These are phyloP conservation scores for Emydoidea blandingii DNA, from an alignment of 2,797 vertebrate genomes.

Conservation along the genomic window DNA sequence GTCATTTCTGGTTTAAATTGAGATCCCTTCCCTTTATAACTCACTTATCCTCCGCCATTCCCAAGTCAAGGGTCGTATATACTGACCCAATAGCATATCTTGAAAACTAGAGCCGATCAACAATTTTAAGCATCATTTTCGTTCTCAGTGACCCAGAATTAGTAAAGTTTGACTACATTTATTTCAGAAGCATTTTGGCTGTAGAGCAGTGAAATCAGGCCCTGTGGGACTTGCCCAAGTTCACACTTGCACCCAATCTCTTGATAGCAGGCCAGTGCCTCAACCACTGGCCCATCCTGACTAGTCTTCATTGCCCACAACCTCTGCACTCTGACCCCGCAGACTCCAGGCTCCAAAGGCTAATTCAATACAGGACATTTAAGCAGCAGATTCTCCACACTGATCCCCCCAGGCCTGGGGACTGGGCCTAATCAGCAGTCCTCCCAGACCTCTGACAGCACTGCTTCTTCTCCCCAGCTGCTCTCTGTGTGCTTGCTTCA, in stretches of 20 bases:
- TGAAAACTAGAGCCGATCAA: too few relatives aligned
- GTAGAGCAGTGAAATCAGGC: too few relatives aligned
- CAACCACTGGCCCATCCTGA: not conserved
- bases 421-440: not conserved
- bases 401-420: not conserved
- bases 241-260: not conserved
- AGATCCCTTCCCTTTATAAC: too few relatives aligned
- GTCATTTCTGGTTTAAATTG: too few relatives aligned
- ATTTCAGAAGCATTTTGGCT: too few relatives aligned
- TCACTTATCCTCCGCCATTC: too few relatives aligned
- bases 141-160: too few relatives aligned
- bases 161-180: too few relatives aligned
- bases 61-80: too few relatives aligned
- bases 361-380: not conserved
- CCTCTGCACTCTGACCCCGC: not conserved
- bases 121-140: too few relatives aligned
- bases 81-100: too few relatives aligned
- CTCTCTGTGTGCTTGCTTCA: not conserved
- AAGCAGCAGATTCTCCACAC: not conserved
- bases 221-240: not conserved
- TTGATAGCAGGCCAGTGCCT: not conserved
- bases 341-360: not conserved
- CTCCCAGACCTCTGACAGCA: not conserved
- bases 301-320: not conserved
- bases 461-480: not conserved